Base-by-base conservation (phyloP, 1,140 invertebrate genomes). In the Homalodisca vitripennis region DNA sequence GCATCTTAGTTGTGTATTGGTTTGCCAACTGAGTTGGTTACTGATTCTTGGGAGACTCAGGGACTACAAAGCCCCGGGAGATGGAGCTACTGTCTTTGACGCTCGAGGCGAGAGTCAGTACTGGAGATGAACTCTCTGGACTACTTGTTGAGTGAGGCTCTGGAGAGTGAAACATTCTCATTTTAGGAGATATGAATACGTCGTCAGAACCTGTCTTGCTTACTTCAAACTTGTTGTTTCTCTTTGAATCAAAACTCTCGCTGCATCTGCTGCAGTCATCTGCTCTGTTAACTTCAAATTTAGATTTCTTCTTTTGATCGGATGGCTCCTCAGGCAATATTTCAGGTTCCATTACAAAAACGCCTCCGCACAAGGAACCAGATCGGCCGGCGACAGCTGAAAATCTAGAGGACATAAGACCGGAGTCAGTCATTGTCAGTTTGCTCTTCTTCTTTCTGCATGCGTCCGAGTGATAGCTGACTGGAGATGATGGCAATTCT, bases 31-130 rank as follows among this genome's bases (percentile, higher is more conserved):
- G 3, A 22, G 1, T 3, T 26, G 29, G 3, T 6, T 60, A 22
- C 17, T 20, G 27, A 26, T 60, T 60, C 3, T 14, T 10, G 1
- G 22, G 3, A 29, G 2, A 2, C 0, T 73, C 70, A 6, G 77
- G 73, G 24, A 80, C 70, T 27, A 80, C 71, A 64, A 82, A 82
- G 14, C 80, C 80, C 34, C 79, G 63, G 3, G 74, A 78, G 10
- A 81, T 70, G 29, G 75, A 78, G 27, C 78, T 73, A n/a, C 70
- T 77, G 55, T 80, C 78, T 12, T 75, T 80, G 6, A 83, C 72
- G 71, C 78, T 82, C 24, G 77, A 75, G 0, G 81, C 81, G 2
- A 82, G 20, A 1, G 81, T 80, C 0, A 83, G 63, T 41, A 79
- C 74, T 10, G 81, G 80, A 34, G 77, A 74, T 1, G 20, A 2